Conservation (phyloP, 2,888 invertebrate genomes). For the Amphipoea lucens region DNA sequence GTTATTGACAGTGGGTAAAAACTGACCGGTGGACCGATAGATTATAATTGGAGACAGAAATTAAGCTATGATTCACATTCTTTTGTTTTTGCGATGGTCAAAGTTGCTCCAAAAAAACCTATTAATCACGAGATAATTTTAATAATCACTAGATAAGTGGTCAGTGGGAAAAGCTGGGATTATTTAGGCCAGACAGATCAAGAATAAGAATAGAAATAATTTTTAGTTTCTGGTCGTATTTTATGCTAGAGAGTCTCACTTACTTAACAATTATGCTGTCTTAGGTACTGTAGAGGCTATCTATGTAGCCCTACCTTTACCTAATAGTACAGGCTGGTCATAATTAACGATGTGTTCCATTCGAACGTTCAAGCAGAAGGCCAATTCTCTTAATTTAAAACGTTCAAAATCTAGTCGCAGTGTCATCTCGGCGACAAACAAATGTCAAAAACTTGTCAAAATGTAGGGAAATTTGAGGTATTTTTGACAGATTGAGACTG, state of each 20-base stretch:
- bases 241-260: not conserved
- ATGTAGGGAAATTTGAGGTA: no score
- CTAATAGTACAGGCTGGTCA: no score
- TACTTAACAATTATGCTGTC: no score
- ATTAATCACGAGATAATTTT: not conserved
- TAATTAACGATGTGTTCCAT: no score
- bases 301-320: no score
- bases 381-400: no score
- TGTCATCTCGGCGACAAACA: no score
- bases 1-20: slow-evolving; percentile 79
- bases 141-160: not conserved
- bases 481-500: no score
- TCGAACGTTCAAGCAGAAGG: no score
- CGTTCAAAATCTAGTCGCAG: no score
- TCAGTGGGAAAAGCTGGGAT: not conserved
- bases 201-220: not conserved
- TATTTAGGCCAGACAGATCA: not conserved
- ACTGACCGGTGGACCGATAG: slow-evolving; percentile 58
- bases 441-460: no score
- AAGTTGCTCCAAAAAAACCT: not conserved
- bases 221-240: not conserved
- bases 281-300: no score
- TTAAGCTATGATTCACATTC: slow-evolving; percentile 64
- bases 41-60: slow-evolving; percentile 63
- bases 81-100: slow-evolving; percentile 13